These are phyloP conservation scores for Rhynchophorus ferrugineus DNA, from an alignment of 1,140 invertebrate species.

Conservation along the genomic window DNA sequence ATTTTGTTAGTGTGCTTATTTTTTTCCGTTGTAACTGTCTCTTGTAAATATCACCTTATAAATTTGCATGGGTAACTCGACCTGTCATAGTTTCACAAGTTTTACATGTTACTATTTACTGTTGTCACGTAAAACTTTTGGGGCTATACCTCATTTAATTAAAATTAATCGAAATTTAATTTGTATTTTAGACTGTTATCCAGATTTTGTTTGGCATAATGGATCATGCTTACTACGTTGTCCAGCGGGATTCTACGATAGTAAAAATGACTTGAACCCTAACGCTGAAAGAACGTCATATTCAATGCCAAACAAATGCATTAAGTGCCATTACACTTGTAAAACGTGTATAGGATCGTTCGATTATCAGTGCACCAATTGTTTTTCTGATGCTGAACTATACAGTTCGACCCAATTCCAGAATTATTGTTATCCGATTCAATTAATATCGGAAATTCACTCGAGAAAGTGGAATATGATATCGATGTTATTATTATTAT, in stretches of 20 bases:
- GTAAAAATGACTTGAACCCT: constrained; percentile 8
- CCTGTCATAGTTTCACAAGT: no score
- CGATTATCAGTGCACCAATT: constrained; percentile 49
- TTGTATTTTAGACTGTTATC: constrained; percentile 46
- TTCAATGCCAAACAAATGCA: constrained; percentile 25
- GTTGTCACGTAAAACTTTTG: no score
- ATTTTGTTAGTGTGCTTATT: no score
- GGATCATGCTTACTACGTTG: constrained; percentile 42
- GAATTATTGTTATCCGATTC: constrained; percentile 40
- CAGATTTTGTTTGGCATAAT: constrained; percentile 36
- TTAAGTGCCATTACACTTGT: constrained; percentile 53
- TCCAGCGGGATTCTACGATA: constrained; percentile 37
- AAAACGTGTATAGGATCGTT: constrained; percentile 47
- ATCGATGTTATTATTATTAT: constrained; percentile 15
- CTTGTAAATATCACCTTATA: no score
- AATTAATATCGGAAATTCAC: constrained; percentile 31
- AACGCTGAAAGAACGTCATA: constrained; percentile 9
- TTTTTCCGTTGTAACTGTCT: no score
- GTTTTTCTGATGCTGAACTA: constrained; percentile 46
- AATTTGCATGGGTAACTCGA: no score
- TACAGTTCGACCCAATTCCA: constrained; percentile 27
- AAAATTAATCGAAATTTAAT: no score
- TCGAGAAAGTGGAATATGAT: constrained; percentile 33
- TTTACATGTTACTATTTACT: no score
- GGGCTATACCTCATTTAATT: no score